Percentiles rank a stretch among this genome's conserved stretches.
Evolutionary conservation across 1,140 invertebrate genomes (phyloP).

Genomic region (Paralvinella palmiformis): DNA sequence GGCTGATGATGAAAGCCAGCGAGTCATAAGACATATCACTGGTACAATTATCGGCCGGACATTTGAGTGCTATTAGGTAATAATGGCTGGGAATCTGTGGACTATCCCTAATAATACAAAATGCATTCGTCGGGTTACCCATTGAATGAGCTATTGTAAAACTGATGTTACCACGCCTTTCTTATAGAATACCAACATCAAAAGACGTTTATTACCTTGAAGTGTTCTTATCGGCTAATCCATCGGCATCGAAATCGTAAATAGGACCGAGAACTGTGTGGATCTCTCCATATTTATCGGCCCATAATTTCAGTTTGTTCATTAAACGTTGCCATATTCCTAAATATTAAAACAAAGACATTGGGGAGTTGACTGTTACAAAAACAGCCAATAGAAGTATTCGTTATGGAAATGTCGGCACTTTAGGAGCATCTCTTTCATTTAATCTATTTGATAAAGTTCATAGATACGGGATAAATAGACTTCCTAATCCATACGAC

Average conservation of each 20-base stretch:
- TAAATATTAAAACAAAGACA: background rate
- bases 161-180: background rate
- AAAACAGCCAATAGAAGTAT: background rate
- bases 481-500: background rate
- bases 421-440: background rate
- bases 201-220: slow-evolving; percentile 7
- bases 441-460: background rate
- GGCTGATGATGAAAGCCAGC: slow-evolving; percentile 1
- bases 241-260: slow-evolving; percentile 16
- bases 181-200: background rate
- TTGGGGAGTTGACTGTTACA: background rate
- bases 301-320: background rate
- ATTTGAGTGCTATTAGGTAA: background rate
- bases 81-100: background rate
- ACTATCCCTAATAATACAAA: background rate
- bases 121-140: background rate
- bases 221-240: slow-evolving; percentile 11
- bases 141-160: background rate
- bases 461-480: background rate
- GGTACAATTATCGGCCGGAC: background rate
- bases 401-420: background rate
- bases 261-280: slow-evolving; percentile 13
- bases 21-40: background rate
- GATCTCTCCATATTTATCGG: background rate
- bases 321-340: slow-evolving; percentile 1